Percentiles rank a stretch among this genome's conserved stretches.
phyloP scores from a whole-genome alignment of 2,888 invertebrate species.

The Phortica magna region DNA sequence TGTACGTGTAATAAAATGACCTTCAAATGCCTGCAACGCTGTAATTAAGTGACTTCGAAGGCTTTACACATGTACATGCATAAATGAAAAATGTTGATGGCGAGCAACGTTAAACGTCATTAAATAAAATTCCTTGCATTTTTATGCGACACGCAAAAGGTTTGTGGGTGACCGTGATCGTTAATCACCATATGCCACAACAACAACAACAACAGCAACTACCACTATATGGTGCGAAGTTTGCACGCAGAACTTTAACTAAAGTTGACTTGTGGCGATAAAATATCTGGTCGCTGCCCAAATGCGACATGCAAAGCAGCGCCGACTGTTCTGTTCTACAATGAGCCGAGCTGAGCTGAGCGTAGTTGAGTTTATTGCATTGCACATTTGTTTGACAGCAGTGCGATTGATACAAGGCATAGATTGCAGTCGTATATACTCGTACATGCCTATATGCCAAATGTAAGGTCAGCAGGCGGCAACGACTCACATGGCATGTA shows the following conservation, averaged over 20 bases:
- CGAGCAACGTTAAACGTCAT: neutral
- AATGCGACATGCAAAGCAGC: constrained; percentile 14
- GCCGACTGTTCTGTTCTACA: no score
- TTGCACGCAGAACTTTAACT: constrained; percentile 3
- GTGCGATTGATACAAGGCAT: constrained; percentile 19
- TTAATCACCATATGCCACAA: constrained; percentile 25
- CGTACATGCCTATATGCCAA: neutral
- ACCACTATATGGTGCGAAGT: neutral
- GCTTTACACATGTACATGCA: neutral
- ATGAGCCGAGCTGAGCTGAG: neutral
- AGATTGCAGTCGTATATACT: neutral
- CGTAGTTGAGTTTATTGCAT: constrained; percentile 6
- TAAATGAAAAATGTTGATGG: constrained; percentile 7
- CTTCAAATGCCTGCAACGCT: constrained; percentile 6
- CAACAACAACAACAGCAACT: constrained; percentile 1
- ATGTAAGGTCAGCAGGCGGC: neutral
- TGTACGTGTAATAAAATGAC: neutral
- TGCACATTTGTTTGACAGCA: neutral
- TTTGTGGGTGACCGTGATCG: constrained; percentile 30
- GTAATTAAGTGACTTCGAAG: neutral
- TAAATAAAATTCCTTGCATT: neutral
- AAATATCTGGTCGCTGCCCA: neutral
- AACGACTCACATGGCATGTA: no score
- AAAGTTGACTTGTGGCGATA: neutral
- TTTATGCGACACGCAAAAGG: constrained; percentile 16